phyloP scores from a whole-genome alignment of 2,888 invertebrate genomes.

The Drosophila pseudotalamancana region DNA sequence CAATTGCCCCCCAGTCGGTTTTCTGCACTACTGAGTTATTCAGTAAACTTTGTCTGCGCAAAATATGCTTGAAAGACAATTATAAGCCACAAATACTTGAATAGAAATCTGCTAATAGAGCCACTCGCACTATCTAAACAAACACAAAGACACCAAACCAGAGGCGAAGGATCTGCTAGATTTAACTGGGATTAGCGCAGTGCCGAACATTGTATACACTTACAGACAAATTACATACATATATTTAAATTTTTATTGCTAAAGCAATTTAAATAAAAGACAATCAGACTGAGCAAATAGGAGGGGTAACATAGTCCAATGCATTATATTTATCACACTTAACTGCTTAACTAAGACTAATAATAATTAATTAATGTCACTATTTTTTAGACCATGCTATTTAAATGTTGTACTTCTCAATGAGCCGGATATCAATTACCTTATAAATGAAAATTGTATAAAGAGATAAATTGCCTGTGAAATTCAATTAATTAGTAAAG shows the following conservation, averaged over 20 bases:
- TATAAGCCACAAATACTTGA: constrained; percentile 51
- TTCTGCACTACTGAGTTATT: constrained; percentile 2
- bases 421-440: too few relatives aligned
- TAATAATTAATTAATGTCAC: too few relatives aligned
- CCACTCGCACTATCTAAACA: constrained; percentile 44
- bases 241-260: not conserved
- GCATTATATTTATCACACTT: too few relatives aligned
- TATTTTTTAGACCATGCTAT: too few relatives aligned
- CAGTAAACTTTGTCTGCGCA: constrained; percentile 37
- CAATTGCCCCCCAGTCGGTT: constrained; percentile 19
- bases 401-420: too few relatives aligned
- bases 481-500: too few relatives aligned
- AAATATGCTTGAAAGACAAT: constrained; percentile 52
- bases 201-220: not conserved
- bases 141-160: constrained; percentile 11
- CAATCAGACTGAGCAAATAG: too few relatives aligned
- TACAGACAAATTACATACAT: not conserved
- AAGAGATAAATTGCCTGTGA: too few relatives aligned
- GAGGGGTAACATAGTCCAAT: too few relatives aligned
- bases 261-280: too few relatives aligned
- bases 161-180: not conserved
- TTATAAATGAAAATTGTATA: too few relatives aligned
- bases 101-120: constrained; percentile 56
- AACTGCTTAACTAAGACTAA: too few relatives aligned
- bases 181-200: not conserved